A percentile compares a stretch with the other conserved stretches of the same genome.
Evolutionary conservation across 2,888 invertebrate species (phyloP).

Genomic region (Meganola albula): DNA sequence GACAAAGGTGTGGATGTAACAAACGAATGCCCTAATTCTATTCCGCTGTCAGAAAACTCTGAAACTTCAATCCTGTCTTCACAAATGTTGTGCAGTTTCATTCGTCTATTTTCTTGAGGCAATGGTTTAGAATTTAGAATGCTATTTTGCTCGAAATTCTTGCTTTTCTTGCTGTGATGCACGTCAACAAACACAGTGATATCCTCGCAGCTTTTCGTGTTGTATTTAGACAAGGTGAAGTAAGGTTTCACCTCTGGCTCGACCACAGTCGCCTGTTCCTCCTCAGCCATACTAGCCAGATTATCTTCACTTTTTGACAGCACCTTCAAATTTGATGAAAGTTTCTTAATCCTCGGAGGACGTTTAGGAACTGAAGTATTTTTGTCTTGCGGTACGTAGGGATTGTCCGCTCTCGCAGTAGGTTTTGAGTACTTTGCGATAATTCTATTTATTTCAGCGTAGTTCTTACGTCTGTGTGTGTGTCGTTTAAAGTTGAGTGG

Average conservation of each 20-base stretch:
- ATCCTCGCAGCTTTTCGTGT: conserved; percentile 65
- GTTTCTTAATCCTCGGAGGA: conserved; percentile 51
- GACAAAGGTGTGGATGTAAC: conserved; percentile 62
- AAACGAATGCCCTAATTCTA: conserved; percentile 49
- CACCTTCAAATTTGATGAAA: conserved; percentile 40
- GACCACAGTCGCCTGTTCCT: conserved; percentile 51
- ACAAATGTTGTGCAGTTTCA: conserved; percentile 52
- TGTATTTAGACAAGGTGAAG: conserved; percentile 54
- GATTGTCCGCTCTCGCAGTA: conserved; percentile 59
- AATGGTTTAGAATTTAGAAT: conserved; percentile 56
- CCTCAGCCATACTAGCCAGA: conserved; percentile 50
- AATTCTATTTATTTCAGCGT: conserved; percentile 75
- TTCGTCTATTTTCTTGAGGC: conserved; percentile 31
- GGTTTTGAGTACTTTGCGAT: conserved; percentile 73
- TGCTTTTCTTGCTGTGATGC: conserved; percentile 53
- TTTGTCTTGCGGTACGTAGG: conserved; percentile 36
- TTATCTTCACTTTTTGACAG: conserved; percentile 67
- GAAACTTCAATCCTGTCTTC: conserved; percentile 46
- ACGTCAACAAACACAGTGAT: conserved; percentile 61
- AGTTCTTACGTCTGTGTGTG: conserved; percentile 71
- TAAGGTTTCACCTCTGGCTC: conserved; percentile 34
- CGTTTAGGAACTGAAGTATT: conserved; percentile 47
- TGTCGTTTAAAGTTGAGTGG: conserved; percentile 72
- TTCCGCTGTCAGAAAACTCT: conserved; percentile 51
- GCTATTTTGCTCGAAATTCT: conserved; percentile 61